Base-by-base conservation (phyloP, 2,113 vertebrate species). In the Megaceryle maxima region DNA sequence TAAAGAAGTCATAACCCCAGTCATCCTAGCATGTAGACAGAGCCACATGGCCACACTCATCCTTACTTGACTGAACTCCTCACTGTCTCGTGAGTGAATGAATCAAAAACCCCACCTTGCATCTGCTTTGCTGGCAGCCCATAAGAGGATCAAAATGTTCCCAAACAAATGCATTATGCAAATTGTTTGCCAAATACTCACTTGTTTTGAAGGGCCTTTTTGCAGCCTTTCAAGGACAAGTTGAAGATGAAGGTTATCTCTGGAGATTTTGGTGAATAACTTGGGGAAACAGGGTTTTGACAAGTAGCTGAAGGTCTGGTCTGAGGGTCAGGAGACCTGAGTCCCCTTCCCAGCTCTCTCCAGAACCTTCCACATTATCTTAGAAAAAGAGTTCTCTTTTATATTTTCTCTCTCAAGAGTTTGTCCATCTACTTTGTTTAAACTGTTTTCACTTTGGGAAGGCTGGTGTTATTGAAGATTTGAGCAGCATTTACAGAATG, bases 101-200 rank as follows among this genome's bases (percentile, higher is more conserved):
- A 93, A 92, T 84, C 41, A 84, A 96, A 90, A 91, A 66, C 57
- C 70, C 83, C 86, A 93, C 83, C 83, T 95, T 88, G 87, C 75
- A 89, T 84, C 81, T 93, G 77, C 53, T 91, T 94, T 92, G 55
- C 69, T 91, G 78, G 87, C 88, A 92, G 50, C 37, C 66, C 10
- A 5, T 44, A 53, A 83, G 39, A 92, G 31, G 70, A 93, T 80
- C 80, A 92, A 84, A 88, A 76, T 91, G 60, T 94, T 96, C 88
- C 69, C 83, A 78, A 85, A 92, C 85, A 91, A 94, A 92, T 66
- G 14, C 28, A 87, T 88, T 67, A 73, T 88, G 56, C 56, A 88
- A 78, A 81, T 82, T n/a, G 11, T 92, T 84, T 94, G 88, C 73
- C 76, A 93, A 92, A 83, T 88, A 87, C 24, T 83, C 72, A 25